These are phyloP conservation scores for Hormiphora californensis DNA, from an alignment of 37 sponge, comb jelly and placozoan genomes.

Conservation along the genomic window DNA sequence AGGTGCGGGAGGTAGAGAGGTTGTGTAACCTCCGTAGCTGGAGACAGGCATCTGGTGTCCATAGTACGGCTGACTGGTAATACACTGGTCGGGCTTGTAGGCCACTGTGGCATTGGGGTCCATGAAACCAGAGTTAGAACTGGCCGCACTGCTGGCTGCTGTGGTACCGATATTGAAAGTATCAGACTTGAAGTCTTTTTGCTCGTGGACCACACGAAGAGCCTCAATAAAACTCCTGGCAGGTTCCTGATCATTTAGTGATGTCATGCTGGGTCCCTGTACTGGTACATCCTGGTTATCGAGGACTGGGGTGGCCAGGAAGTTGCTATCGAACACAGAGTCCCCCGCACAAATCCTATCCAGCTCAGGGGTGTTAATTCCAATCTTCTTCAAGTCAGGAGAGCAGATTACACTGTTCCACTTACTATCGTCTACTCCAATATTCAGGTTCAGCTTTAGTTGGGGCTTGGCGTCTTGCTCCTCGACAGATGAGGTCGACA, in stretches of 20 bases:
- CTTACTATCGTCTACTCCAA: conserved; percentile 11
- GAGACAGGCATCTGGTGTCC: background rate
- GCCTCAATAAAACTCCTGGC: conserved; percentile 27
- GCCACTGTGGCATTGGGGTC: background rate
- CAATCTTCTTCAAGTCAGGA: conserved; percentile 41
- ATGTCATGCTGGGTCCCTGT: conserved; percentile 22
- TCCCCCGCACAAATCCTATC: background rate
- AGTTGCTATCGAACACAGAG: background rate
- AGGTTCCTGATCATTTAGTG: background rate
- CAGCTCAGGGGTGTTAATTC: conserved; percentile 39
- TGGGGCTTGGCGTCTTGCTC: conserved; percentile 45
- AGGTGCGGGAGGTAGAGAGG: background rate
- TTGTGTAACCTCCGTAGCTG: background rate
- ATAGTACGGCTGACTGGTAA: background rate
- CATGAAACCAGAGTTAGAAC: no score
- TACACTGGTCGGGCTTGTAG: conserved; percentile 19
- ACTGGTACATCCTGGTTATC: background rate
- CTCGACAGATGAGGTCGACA: no score
- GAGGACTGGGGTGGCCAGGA: background rate
- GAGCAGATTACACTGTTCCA: conserved; percentile 29
- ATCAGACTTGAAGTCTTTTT: conserved; percentile 45
- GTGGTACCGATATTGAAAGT: conserved; percentile 15
- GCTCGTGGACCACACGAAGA: conserved; percentile 38
- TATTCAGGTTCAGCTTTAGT: conserved; percentile 40
- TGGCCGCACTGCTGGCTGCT: background rate